Percentiles rank a stretch among this genome's conserved stretches.
Conservation (phyloP, 2,113 vertebrate genomes). For the Mesocricetus auratus region DNA sequence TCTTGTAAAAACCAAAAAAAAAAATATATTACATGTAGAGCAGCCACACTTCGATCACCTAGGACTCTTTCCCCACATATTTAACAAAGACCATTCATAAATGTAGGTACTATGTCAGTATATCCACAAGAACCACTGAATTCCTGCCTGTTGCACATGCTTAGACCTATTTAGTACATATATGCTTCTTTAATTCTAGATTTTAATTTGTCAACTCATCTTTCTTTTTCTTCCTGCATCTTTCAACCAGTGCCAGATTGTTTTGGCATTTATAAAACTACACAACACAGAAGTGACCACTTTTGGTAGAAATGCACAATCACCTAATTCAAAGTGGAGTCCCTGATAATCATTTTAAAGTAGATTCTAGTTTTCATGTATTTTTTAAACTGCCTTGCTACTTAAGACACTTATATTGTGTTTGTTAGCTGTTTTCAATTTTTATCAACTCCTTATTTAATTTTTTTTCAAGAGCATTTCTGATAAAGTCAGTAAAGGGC, state of each 20-base stretch:
- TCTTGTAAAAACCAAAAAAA: no score
- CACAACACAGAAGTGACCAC: rapidly evolving
- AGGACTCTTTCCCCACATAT: neutral
- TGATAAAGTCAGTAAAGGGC: neutral
- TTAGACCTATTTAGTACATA: neutral
- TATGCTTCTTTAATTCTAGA: neutral
- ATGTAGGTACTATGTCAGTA: neutral
- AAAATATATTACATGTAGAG: no score
- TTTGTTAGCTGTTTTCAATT: neutral
- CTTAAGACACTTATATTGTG: neutral
- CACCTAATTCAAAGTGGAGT: neutral
- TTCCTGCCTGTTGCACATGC: neutral
- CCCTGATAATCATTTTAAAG: neutral
- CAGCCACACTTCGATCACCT: neutral
- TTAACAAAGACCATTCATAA: neutral
- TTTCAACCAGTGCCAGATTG: neutral
- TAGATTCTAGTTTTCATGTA: neutral
- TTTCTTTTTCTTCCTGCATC: neutral
- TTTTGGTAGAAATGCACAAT: neutral
- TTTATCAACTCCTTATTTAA: neutral
- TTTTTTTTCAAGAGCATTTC: neutral
- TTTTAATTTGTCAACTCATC: neutral
- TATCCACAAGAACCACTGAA: no score
- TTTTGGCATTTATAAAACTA: neutral
- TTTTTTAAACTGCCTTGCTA: neutral